Evolutionary conservation across 2,797 vertebrate species (phyloP), one percentile per base, ranked within the genome.

Genomic region (Balearica regulorum): DNA sequence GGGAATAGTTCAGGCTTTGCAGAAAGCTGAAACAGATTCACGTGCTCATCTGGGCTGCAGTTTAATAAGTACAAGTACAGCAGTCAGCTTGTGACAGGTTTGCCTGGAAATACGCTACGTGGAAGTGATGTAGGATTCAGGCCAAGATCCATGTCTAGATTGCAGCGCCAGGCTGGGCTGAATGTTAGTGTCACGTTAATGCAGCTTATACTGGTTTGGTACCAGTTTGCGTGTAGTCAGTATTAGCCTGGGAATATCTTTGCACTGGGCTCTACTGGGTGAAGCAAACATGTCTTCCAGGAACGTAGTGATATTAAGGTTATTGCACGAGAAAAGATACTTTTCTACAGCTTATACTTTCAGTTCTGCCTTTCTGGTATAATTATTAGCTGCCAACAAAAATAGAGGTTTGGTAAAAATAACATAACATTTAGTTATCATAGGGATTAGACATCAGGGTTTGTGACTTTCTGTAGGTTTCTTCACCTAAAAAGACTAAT

Each of bases 71-170:
- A 43, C 29, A 85, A 80, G 48, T 46, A 39, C 25, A 68, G 18
- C 37, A 92, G 76, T 6, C 73, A 43, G 18, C 22, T 57, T 49
- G 41, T 44, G 43, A n/a, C 16, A 48, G n/a, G 9, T 89, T 89
- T 87, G 19, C 41, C 25, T 87, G n/a, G 37, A 80, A 91, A 48
- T 13, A 33, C 7, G 8, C 3, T 53, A 1, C 0, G 0, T 70
- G 44, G 21, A 93, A 46, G 11, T 1, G 3, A 15, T 48, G 11
- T 13, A 33, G 31, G 72, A 35, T 53, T 83, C 37, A 57, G 57
- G 33, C 6, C 17, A 70, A 33, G 35, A 77, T 43, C n/a, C 10
- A 3, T 7, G 51, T 70, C n/a, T 28, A 33, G 33, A 14, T 5
- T 71, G 75, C 49, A 93, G 55, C 35, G 82, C 7, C 33, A 55